Base-by-base conservation (phyloP, 2,797 vertebrate species). In the Gallinago stenura region DNA sequence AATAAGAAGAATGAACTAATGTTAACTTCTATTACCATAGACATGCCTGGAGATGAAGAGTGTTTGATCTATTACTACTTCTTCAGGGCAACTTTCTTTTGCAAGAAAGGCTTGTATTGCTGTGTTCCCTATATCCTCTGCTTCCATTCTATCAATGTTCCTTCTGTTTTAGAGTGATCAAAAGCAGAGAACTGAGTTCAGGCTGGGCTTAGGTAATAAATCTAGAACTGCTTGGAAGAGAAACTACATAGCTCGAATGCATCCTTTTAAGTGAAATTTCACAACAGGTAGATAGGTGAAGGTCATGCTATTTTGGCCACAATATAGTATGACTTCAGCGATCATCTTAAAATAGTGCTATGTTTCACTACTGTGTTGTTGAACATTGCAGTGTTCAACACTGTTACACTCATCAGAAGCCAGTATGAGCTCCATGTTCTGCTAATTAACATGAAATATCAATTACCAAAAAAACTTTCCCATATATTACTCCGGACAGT, bases 151-250 rank as follows among this genome's bases (percentile, higher is more conserved):
- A 64, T 97, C 94, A 95, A 90, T 88, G 85, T 89, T 94, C 88
- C 51, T 95, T 97, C 87, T 89, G 82, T 87, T 97, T 96, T 66
- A 92, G 92, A 96, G 95, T 81, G 91, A 96, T 93, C 94, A 91
- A 87, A 96, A 96, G 46, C 62, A 95, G 85, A 91, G 73, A 87
- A 91, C 71, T 30, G 20, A 96, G 61, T 75, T 93, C 83, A 87
- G 85, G 14, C 75, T 92, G 57, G 6, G 24, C 24, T 71, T 93
- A 76, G 78, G 53, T 35, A 65, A 82, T 82, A 88, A 96, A 96
- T 82, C 81, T 94, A 54, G 65, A 81, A 51, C 57, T 69, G 15
- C 50, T 56, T 62, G 21, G 37, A 93, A 96, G 82, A 97, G 77
- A 95, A 91, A 90, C 65, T 78, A 77, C 46, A 24, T 37, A 81